phyloP scores from a whole-genome alignment of 2,888 invertebrate species.

The Iselma pallidipennis region DNA sequence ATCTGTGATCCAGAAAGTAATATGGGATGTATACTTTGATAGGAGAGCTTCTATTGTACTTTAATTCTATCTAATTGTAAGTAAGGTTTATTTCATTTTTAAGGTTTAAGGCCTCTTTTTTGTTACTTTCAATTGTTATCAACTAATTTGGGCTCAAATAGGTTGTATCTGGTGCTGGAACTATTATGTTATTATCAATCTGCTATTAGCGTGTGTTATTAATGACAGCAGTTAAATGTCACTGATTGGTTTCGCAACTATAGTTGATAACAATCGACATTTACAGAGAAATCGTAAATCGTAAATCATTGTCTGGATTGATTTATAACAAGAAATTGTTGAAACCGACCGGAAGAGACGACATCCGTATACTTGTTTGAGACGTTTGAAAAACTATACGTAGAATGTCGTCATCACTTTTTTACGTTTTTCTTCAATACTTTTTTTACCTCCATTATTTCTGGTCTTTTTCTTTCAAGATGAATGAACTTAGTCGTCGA shows the following conservation, averaged over 20 bases:
- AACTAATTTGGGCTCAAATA: too few species aligned
- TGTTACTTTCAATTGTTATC: too few species aligned
- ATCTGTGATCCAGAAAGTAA: too few species aligned
- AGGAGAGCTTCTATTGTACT: too few species aligned
- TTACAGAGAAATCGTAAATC: conserved; percentile 24
- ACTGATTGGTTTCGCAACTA: conserved; percentile 23
- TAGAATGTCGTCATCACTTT: not conserved
- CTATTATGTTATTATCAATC: not conserved
- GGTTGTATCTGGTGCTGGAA: too few species aligned
- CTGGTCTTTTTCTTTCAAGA: not conserved
- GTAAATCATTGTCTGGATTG: conserved; percentile 36
- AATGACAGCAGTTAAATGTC: conserved; percentile 34
- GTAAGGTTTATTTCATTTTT: too few species aligned
- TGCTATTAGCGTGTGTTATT: conserved; percentile 20
- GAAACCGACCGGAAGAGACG: conserved; percentile 11
- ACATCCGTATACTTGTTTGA: conserved; percentile 1
- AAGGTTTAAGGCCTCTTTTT: too few species aligned
- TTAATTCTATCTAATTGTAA: too few species aligned
- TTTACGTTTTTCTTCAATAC: too few species aligned
- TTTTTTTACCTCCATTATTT: not conserved
- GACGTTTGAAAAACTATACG: conserved; percentile 11
- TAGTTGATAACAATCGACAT: conserved; percentile 27
- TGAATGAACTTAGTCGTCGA: not conserved
- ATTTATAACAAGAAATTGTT: conserved; percentile 28
- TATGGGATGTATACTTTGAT: too few species aligned